Evolutionary conservation across 2,113 vertebrate genomes (phyloP).

Genomic region (Thalassoma bifasciatum): DNA sequence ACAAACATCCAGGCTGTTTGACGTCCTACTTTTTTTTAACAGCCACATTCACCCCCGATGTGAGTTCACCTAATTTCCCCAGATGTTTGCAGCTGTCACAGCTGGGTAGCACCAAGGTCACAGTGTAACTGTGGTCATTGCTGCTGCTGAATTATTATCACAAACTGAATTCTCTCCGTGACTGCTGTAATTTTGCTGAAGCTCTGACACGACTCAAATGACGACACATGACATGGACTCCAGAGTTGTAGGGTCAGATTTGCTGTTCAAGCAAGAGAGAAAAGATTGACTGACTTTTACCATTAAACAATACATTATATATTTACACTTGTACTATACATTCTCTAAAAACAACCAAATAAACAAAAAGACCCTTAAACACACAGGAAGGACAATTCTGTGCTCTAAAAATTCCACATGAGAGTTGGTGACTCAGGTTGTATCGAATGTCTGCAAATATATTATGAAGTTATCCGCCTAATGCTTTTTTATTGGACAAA

Average conservation of each 20-base stretch:
- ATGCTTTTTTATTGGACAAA: no score
- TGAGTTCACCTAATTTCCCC: not conserved
- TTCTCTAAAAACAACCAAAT: no score
- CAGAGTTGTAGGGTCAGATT: not conserved
- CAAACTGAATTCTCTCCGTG: conserved; percentile 9
- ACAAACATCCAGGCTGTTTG: conserved; percentile 5
- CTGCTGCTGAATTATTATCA: not conserved
- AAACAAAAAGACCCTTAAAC: not conserved
- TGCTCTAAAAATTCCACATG: no score
- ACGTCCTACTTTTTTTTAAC: not conserved
- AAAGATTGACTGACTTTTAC: not conserved
- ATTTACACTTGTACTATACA: not conserved
- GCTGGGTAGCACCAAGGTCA: conserved; percentile 20
- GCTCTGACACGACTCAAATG: not conserved
- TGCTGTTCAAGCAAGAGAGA: not conserved
- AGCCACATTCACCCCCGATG: not conserved
- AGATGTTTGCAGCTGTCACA: conserved; percentile 50
- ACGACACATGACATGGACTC: not conserved
- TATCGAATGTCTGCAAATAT: no score
- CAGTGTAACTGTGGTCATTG: conserved; percentile 15
- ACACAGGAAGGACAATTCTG: no score
- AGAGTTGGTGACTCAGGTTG: no score
- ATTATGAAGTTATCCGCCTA: no score
- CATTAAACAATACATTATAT: not conserved
- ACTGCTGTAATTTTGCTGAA: not conserved